Percentiles rank a stretch among this genome's conserved stretches.
These are phyloP conservation scores for Tethya wilhelma DNA, from an alignment of 37 sponge, comb jelly and placozoan genomes.

Conservation along the genomic window DNA sequence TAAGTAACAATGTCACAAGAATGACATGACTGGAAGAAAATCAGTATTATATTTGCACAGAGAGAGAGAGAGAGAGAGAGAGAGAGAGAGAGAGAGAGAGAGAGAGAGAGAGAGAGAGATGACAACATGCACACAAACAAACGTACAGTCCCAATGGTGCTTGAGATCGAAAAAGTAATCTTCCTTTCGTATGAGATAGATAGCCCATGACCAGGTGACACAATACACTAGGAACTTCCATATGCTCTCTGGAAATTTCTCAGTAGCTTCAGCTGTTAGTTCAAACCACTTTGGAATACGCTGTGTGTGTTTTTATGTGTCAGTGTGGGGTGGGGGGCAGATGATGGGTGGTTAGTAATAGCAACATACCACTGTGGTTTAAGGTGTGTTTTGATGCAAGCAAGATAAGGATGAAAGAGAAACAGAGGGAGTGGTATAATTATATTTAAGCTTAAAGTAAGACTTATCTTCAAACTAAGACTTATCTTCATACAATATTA, in stretches of 20 bases:
- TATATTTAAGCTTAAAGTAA: no score
- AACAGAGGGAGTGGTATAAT: no score
- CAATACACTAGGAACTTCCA: constrained; percentile 55
- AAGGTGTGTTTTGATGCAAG: no score
- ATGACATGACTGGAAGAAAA: not conserved
- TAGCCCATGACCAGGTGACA: constrained; percentile 44
- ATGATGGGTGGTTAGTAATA: no score
- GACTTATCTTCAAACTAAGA: no score
- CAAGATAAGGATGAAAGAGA: no score
- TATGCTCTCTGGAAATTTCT: constrained; percentile 75
- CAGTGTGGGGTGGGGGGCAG: not conserved
- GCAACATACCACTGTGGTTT: no score
- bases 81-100: no score
- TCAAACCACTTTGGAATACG: constrained; percentile 61
- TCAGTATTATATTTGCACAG: no score
- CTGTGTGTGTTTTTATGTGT: constrained; percentile 41
- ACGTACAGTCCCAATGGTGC: constrained; percentile 60
- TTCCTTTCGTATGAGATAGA: constrained; percentile 7
- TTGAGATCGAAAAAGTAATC: constrained; percentile 55
- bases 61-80: no score
- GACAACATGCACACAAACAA: not conserved
- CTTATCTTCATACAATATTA: no score
- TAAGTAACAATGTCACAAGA: no score
- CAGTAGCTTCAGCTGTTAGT: constrained; percentile 28
- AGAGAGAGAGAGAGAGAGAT: not conserved